Conservation (phyloP, 2,113 vertebrate genomes). For the Sus scrofa region T2T-Sscrofa CM000826.6:100981001-100981500, state of each 20-base stretch:
- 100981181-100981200: not conserved
- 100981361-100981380: not conserved
- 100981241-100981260: slow-evolving; percentile 49
- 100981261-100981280: not conserved
- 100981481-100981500: slow-evolving; percentile 47
- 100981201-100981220: not conserved
- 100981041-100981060: slow-evolving; percentile 86
- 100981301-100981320: not conserved
- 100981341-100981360: not conserved
- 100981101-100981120: slow-evolving; percentile 65
- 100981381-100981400: not conserved
- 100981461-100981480: not conserved
- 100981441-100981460: slow-evolving; percentile 7
- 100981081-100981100: slow-evolving; percentile 80
- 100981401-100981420: not conserved
- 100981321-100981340: slow-evolving; percentile 11
- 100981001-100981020: slow-evolving; percentile 88
- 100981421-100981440: not conserved
- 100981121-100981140: slow-evolving; percentile 42
- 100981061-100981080: slow-evolving; percentile 89
- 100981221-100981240: slow-evolving; percentile 35
- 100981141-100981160: not conserved
- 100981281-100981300: not conserved
- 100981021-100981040: slow-evolving; percentile 85
- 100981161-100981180: not conserved